These are phyloP conservation scores for Temnothorax longispinosus DNA, from an alignment of 1,140 invertebrate species.

Conservation along the genomic window DNA sequence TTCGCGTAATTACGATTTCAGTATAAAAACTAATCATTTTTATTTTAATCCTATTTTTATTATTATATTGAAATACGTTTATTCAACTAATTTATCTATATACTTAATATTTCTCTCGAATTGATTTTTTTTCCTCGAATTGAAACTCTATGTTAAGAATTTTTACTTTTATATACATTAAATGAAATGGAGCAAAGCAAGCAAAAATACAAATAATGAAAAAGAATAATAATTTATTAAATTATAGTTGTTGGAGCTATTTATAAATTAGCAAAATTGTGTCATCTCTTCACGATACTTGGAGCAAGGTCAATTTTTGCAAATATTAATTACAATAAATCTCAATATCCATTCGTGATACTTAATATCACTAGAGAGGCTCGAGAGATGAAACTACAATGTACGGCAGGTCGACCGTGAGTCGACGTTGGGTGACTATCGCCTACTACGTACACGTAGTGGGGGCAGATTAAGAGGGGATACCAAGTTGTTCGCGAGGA, in stretches of 20 bases:
- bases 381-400: slow-evolving; percentile 36
- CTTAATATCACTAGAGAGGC: slow-evolving; percentile 37
- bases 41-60: background rate
- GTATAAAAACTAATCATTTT: background rate
- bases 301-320: too few species aligned
- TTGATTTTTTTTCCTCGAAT: background rate
- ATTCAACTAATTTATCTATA: background rate
- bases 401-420: slow-evolving; percentile 51
- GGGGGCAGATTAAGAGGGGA: slow-evolving; percentile 69
- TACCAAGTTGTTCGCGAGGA: slow-evolving; percentile 75
- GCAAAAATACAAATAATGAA: background rate
- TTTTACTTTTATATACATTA: background rate
- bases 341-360: background rate
- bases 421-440: slow-evolving; percentile 60
- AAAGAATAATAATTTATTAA: background rate
- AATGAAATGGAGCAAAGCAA: background rate
- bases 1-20: slow-evolving; percentile 42
- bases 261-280: background rate
- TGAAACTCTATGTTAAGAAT: background rate
- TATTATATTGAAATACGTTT: background rate
- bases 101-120: background rate
- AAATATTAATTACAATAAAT: background rate
- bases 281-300: background rate
- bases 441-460: slow-evolving; percentile 61
- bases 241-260: background rate